A percentile compares a stretch with the other conserved stretches of the same genome.
These are phyloP conservation scores for Conomelus anceps DNA, from an alignment of 2,888 invertebrate genomes.

Conservation along the genomic window DNA sequence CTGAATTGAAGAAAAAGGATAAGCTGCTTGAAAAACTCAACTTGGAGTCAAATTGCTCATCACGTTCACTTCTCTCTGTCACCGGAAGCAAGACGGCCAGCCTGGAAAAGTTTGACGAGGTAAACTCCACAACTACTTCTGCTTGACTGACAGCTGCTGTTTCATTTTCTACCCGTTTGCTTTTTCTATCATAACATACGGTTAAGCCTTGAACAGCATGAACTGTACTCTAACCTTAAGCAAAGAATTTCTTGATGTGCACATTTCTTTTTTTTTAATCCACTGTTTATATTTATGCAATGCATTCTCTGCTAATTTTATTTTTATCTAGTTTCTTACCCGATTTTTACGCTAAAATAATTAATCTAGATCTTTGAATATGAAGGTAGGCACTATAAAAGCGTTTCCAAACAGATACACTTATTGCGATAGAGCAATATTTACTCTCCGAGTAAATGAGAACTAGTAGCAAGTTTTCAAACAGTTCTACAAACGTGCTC, in stretches of 20 bases:
- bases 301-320: neutral
- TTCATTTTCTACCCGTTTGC: too few species aligned
- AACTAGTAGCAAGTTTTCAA: too few species aligned
- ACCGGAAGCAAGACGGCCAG: neutral
- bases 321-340: neutral
- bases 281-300: neutral
- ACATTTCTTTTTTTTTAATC: neutral
- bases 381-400: neutral
- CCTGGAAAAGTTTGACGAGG: neutral
- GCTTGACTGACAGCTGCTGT: neutral
- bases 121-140: neutral
- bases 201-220: neutral
- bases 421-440: neutral
- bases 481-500: too few species aligned
- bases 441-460: too few species aligned
- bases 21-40: neutral
- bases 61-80: neutral
- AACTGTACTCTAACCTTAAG: neutral
- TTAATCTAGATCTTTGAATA: neutral
- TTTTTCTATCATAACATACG: neutral
- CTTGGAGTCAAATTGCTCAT: neutral
- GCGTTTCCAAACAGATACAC: neutral
- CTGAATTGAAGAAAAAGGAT: neutral
- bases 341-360: too few species aligned
- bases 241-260: neutral